Evolutionary conservation across 2,888 invertebrate species (phyloP), one percentile per base, ranked within the genome.

Genomic region (Sussaba pulchella): DNA sequence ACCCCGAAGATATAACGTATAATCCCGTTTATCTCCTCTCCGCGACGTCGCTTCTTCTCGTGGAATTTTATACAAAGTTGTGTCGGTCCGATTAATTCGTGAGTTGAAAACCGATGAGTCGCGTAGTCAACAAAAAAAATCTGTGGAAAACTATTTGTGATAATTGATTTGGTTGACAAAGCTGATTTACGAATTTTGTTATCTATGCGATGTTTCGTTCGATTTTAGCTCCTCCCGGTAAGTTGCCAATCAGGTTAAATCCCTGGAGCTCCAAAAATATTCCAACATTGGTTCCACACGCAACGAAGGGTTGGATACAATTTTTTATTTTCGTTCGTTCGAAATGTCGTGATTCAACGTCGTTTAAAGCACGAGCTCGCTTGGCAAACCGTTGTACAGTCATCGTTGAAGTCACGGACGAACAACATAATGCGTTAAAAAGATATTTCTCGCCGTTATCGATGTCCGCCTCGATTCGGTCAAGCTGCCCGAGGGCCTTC

Each of bases 401-500:
- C 45, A 39, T 47, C 14, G 57, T 47, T 45, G n/a, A 12, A 54
- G 4, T 14, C 39, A 10, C 41, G 47, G 17, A 39, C 31, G 26
- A 24, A 19, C 41, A 54, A 52, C 66, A 26, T 45, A 54, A 73
- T 21, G 26, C 64, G 45, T 74, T 59, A 70, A 66, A 8, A n/a
- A 52, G 61, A 66, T 72, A 67, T 50, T 57, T 64, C 50, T 47
- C 24, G 57, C 24, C 57, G 41, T 74, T 73, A 67, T 66, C 73
- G 67, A 69, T 52, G 78, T 10, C 9, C 43, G 72, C 31, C 52
- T 69, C n/a, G 50, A 69, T 52, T 57, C 45, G 39, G 63, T 31
- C 39, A 17, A 43, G 21, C 57, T 47, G 24, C 26, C 59, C 36
- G 41, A 31, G 52, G 41, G 52, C 45, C 24, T 36, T 71, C 61